A percentile compares a stretch with the other conserved stretches of the same genome.
Conservation (phyloP, 2,888 invertebrate species). For the Eupeodes latifasciatus region DNA sequence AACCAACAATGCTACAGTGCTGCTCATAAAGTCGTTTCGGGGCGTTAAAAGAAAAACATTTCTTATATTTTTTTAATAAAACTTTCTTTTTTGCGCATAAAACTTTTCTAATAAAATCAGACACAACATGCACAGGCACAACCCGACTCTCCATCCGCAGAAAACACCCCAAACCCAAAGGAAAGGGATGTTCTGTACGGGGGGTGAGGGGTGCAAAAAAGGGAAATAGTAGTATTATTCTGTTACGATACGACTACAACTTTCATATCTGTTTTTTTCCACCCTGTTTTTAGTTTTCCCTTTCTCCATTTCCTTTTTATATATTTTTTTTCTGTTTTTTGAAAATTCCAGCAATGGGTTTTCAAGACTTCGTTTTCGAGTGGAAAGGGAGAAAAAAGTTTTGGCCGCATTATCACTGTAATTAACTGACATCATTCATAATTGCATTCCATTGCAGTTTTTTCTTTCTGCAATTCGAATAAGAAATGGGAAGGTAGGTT, state of each 20-base stretch:
- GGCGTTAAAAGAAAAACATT: conserved; percentile 59
- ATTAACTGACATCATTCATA: conserved; percentile 76
- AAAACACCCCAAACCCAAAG: too few relatives aligned
- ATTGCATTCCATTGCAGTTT: conserved; percentile 73
- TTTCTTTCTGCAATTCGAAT: background rate
- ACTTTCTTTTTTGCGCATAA: conserved; percentile 58
- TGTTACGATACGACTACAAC: background rate
- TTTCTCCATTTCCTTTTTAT: too few relatives aligned
- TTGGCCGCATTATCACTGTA: conserved; percentile 75
- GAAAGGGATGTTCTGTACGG: conserved; percentile 12
- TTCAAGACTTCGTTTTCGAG: background rate
- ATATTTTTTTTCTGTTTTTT: background rate
- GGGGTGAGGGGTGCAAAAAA: background rate
- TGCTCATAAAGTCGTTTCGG: conserved; percentile 60
- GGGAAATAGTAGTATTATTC: background rate
- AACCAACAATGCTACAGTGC: background rate
- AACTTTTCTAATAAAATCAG: conserved; percentile 75
- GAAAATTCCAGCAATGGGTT: background rate
- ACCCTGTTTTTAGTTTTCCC: conserved; percentile 22
- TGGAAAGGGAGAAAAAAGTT: conserved; percentile 46
- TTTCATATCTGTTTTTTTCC: background rate
- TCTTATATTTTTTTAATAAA: conserved; percentile 60
- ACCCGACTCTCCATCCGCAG: background rate
- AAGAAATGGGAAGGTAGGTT: background rate
- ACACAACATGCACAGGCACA: conserved; percentile 54